Evolutionary conservation across 2,113 vertebrate genomes (phyloP).

Genomic region (Chauna torquata): DNA sequence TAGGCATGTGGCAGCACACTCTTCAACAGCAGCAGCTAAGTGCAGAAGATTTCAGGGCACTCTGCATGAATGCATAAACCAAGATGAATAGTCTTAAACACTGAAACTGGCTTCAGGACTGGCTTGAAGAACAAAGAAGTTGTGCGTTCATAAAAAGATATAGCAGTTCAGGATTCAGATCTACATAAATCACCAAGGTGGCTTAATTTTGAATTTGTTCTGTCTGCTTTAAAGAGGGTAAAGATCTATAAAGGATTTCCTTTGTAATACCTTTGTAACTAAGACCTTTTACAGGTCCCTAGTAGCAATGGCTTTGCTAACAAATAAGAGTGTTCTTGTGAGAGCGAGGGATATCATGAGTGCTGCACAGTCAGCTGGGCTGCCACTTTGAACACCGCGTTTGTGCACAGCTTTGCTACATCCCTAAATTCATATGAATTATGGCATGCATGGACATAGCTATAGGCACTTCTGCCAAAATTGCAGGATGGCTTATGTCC

Average conservation of each 20-base stretch:
- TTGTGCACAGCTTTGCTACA: background rate
- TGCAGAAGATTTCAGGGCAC: background rate
- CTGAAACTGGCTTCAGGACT: background rate
- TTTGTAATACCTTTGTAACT: background rate
- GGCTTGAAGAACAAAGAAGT: background rate
- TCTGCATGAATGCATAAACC: background rate
- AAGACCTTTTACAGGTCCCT: background rate
- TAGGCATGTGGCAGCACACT: background rate
- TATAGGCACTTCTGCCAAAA: background rate
- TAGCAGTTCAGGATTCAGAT: background rate
- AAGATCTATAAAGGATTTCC: background rate
- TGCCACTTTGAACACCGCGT: fast-evolving
- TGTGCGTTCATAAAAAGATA: background rate
- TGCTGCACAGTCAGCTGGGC: background rate
- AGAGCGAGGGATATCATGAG: background rate
- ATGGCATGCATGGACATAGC: background rate
- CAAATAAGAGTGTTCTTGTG: background rate
- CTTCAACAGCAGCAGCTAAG: background rate
- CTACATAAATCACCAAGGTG: background rate
- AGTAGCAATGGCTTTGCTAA: background rate
- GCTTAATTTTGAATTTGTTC: background rate
- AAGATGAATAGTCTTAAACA: background rate
- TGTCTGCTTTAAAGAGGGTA: background rate
- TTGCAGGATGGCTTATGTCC: background rate
- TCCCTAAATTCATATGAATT: background rate